phyloP scores from a whole-genome alignment of 2,797 vertebrate species.

The Neostethus bicornis region DNA sequence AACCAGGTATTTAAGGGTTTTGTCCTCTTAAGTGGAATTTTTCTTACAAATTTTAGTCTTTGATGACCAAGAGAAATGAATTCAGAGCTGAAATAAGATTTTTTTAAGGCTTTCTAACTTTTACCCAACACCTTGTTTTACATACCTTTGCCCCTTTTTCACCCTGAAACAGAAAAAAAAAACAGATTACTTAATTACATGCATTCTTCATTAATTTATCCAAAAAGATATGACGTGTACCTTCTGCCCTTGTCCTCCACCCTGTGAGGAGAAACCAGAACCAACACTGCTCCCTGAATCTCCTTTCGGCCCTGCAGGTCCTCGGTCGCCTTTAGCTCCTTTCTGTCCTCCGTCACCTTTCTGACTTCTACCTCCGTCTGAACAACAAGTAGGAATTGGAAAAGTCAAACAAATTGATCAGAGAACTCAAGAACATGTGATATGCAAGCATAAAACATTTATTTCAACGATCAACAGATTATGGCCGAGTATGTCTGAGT shows the following conservation, averaged over 20 bases:
- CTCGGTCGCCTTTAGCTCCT: constrained; percentile 58
- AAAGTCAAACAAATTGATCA: neutral
- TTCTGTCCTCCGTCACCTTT: constrained; percentile 79
- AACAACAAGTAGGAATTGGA: neutral
- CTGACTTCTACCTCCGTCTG: constrained; percentile 64
- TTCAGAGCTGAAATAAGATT: too few relatives aligned
- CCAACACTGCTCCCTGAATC: constrained; percentile 56
- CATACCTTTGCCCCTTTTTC: constrained; percentile 79
- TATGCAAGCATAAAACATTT: too few relatives aligned
- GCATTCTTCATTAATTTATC: neutral
- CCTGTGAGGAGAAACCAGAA: constrained; percentile 39
- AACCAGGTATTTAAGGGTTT: too few relatives aligned
- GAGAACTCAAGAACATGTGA: neutral
- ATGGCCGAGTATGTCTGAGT: too few relatives aligned
- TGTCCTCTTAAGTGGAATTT: neutral
- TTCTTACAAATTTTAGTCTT: neutral
- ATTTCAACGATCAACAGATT: too few relatives aligned
- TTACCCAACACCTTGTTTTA: neutral
- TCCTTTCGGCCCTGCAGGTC: constrained; percentile 77
- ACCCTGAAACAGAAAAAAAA: constrained; percentile 71
- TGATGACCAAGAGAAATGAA: too few relatives aligned
- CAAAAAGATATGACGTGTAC: constrained; percentile 51
- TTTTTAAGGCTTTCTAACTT: too few relatives aligned
- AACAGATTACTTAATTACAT: neutral
- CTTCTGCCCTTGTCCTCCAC: constrained; percentile 74